Evolutionary conservation across 1,140 invertebrate genomes (phyloP).

Genomic region (Branchinecta lynchi): DNA sequence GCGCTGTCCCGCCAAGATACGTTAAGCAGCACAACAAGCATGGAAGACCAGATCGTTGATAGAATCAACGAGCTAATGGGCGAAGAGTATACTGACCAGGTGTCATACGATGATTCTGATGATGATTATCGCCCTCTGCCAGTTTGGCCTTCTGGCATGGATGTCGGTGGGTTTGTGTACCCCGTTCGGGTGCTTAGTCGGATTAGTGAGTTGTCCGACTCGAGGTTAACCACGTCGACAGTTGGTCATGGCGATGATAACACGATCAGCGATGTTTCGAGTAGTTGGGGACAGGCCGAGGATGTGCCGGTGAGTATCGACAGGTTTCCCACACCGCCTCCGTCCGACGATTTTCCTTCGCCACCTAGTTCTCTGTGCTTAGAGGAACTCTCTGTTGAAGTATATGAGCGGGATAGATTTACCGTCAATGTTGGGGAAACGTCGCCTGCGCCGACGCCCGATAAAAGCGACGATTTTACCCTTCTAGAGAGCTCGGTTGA

Average conservation of each 20-base stretch:
- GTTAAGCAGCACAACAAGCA: slow-evolving; percentile 19
- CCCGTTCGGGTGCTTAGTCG: slow-evolving; percentile 18
- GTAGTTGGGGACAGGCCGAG: slow-evolving; percentile 13
- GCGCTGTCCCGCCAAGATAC: slow-evolving; percentile 17
- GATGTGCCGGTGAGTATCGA: background rate
- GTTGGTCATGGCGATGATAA: slow-evolving; percentile 16
- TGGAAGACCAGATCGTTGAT: slow-evolving; percentile 20
- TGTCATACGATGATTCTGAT: slow-evolving; percentile 13
- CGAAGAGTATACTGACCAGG: slow-evolving; percentile 19
- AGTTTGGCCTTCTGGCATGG: slow-evolving; percentile 13
- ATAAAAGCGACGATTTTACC: no score
- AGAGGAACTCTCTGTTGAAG: no score
- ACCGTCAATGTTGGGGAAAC: no score
- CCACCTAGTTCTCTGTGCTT: no score
- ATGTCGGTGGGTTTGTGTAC: slow-evolving; percentile 16
- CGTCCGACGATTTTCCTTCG: background rate
- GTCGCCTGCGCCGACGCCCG: no score
- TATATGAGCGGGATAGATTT: no score
- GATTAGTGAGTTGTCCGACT: slow-evolving; percentile 21
- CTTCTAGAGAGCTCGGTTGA: no score
- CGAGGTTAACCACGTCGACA: slow-evolving; percentile 14
- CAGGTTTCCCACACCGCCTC: background rate
- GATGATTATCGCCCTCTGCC: slow-evolving; percentile 3
- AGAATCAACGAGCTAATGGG: slow-evolving; percentile 18
- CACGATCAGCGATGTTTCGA: slow-evolving; percentile 19